phyloP scores from a whole-genome alignment of 2,113 vertebrate genomes.

The Ageneiosus marmoratus region DNA sequence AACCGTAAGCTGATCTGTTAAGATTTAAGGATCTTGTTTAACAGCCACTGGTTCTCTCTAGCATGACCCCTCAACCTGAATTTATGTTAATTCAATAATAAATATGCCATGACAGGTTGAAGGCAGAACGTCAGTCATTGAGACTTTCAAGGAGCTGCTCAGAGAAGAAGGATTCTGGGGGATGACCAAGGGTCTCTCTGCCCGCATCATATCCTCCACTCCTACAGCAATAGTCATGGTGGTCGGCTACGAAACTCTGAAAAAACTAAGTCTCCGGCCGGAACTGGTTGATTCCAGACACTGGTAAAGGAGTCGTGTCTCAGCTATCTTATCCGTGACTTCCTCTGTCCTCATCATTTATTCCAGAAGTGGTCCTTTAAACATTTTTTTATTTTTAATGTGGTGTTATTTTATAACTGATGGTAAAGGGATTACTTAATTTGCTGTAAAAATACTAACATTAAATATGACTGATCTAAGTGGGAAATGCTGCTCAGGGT shows the following conservation, averaged over 20 bases:
- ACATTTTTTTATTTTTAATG: too few species aligned
- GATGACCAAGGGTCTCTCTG: slow-evolving; percentile 93
- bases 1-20: background rate
- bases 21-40: background rate
- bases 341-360: background rate
- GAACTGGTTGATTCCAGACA: slow-evolving; percentile 89
- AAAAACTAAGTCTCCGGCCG: slow-evolving; percentile 90
- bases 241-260: slow-evolving; percentile 94
- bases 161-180: slow-evolving; percentile 88
- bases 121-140: slow-evolving; percentile 85
- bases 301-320: slow-evolving; percentile 72
- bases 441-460: background rate
- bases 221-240: slow-evolving; percentile 93
- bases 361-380: slow-evolving; percentile 36
- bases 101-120: slow-evolving; percentile 78
- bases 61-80: background rate
- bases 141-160: slow-evolving; percentile 89
- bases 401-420: slow-evolving; percentile 1
- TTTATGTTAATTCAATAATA: background rate
- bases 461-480: slow-evolving; percentile 6
- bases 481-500: slow-evolving; percentile 32
- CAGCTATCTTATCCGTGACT: background rate
- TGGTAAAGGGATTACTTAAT: background rate
- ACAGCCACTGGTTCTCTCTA: background rate
- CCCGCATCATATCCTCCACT: slow-evolving; percentile 88